Evolutionary conservation across 2,888 invertebrate genomes (phyloP).

Genomic region (Drosophila ezoana): DNA sequence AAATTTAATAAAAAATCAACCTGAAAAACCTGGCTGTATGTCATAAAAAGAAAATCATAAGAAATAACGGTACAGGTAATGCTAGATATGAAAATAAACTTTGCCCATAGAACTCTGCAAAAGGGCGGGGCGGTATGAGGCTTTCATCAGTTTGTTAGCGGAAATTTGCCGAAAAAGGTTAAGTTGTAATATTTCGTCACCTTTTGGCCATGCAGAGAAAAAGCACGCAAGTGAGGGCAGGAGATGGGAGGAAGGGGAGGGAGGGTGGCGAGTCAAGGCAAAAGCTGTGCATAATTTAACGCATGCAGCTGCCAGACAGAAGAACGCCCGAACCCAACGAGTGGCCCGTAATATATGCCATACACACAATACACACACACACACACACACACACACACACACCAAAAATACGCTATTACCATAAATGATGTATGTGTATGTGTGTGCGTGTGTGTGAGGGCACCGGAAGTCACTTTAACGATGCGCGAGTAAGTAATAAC

Average conservation of each 20-base stretch:
- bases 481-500: conserved; percentile 78
- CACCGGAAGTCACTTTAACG: conserved; percentile 80
- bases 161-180: conserved; percentile 76
- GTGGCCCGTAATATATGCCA: conserved; percentile 66
- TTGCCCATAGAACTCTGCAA: conserved; percentile 5
- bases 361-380: conserved; percentile 36
- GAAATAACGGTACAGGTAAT: not conserved
- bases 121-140: not conserved
- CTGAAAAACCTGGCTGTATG: conserved; percentile 14
- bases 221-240: not conserved
- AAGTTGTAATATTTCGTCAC: conserved; percentile 80
- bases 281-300: conserved; percentile 78
- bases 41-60: conserved; percentile 9
- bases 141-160: conserved; percentile 67
- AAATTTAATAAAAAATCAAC: conserved; percentile 49
- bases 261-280: conserved; percentile 33
- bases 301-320: conserved; percentile 53
- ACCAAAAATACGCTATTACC: not conserved
- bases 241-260: not conserved
- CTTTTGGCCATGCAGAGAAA: conserved; percentile 40
- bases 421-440: conserved; percentile 1
- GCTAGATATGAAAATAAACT: conserved; percentile 13
- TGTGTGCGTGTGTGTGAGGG: conserved; percentile 31
- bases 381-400: conserved; percentile 9
- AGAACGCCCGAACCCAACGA: conserved; percentile 33